Evolutionary conservation across 2,888 invertebrate genomes (phyloP), one percentile per base, ranked within the genome.

Genomic region (Sipunculus nudus): DNA sequence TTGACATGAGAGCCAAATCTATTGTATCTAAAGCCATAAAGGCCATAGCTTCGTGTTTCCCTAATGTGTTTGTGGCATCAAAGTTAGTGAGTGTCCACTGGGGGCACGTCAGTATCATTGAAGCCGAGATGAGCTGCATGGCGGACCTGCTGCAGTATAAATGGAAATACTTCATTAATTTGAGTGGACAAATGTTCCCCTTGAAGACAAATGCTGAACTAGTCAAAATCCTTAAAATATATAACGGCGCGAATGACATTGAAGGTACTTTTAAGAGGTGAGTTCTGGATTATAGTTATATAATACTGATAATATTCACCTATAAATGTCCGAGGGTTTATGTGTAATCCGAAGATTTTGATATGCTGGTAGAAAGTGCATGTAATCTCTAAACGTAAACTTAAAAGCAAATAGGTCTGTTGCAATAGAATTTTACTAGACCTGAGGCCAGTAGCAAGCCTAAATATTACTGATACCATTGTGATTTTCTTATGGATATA

Each of bases 121-220:
- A 73, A 28, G 75, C 79, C 2, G 78, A 78, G 50, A 58, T 78
- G 35, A 61, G 63, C 23, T 80, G 80, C 59, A 67, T 78, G 65
- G 32, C 62, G 13, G 75, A 74, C 32, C 57, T 78, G 6, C 23
- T 71, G 28, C 52, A 53, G n/a, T 63, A 63, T 53, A 65, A 56
- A 29, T 81, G 81, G 81, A 72, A 73, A 49, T 81, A 81, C 57
- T 76, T 81, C 53, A 76, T 80, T 28, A 81, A 81, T 54, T 63
- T 80, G 32, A 78, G 78, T 0, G 79, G 76, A 1, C 78, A 78
- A 52, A 78, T 80, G 65, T 76, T 78, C 59, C 80, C 82, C 0
- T 58, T 79, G 21, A 76, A 75, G 54, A 80, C 78, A 3, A 80
- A 80, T 56, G 59, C 57, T 6, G 76, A 81, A 49, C 59, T 80